phyloP scores from a whole-genome alignment of 2,888 invertebrate species.

The Myopa tessellatipennis region DNA sequence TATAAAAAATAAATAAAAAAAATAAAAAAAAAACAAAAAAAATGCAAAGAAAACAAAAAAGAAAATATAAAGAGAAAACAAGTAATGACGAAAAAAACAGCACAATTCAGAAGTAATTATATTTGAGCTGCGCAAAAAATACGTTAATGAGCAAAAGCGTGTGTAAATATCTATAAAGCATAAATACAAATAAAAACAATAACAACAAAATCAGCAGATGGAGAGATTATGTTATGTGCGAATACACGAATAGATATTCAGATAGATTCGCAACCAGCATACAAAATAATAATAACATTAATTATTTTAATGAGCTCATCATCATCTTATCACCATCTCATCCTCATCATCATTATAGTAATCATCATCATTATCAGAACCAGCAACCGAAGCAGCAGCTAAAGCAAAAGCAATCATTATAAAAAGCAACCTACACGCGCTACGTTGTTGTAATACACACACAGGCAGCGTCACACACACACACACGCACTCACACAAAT shows the following conservation, averaged over 20 bases:
- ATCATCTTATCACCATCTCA: background rate
- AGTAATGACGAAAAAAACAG: no score
- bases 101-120: no score
- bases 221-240: background rate
- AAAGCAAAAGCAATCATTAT: background rate
- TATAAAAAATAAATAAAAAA: no score
- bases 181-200: background rate
- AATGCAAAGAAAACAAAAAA: no score
- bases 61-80: no score
- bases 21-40: no score
- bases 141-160: no score
- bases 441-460: no score
- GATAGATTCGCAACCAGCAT: background rate
- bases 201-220: background rate
- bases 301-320: conserved; percentile 1
- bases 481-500: background rate
- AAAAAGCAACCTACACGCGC: no score
- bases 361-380: background rate
- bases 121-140: no score
- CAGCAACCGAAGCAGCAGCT: background rate
- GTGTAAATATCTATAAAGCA: background rate
- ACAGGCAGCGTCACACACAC: no score
- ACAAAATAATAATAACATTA: background rate
- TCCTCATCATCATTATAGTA: no score
- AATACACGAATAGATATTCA: background rate